Evolutionary conservation across 2,888 invertebrate genomes (phyloP).

Genomic region (Mythimna vitellina): DNA sequence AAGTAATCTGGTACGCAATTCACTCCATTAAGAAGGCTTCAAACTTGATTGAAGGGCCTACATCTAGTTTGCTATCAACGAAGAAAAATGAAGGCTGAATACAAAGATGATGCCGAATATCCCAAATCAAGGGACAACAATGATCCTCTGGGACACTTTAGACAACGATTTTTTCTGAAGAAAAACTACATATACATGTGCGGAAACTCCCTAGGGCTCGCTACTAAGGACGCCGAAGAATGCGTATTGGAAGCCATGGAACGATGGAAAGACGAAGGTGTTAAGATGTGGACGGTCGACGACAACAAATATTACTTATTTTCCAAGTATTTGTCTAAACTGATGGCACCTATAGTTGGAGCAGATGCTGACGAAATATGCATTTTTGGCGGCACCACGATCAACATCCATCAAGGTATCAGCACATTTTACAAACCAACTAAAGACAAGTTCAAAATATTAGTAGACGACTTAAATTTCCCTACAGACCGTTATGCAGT

Average conservation of each 20-base stretch:
- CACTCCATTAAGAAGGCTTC: neutral
- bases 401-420: constrained; percentile 81
- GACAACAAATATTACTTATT: constrained; percentile 80
- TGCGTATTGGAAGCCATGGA: constrained; percentile 69
- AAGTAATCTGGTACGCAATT: constrained; percentile 1
- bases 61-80: neutral
- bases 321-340: constrained; percentile 72
- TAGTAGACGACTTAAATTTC: constrained; percentile 84
- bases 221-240: constrained; percentile 81
- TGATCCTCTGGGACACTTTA: constrained; percentile 77
- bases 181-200: constrained; percentile 81
- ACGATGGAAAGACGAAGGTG: constrained; percentile 80
- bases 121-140: constrained; percentile 79
- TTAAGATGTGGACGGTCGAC: constrained; percentile 80
- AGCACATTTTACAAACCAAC: constrained; percentile 84
- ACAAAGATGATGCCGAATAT: constrained; percentile 74
- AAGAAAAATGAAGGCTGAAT: constrained; percentile 68
- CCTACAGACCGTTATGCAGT: constrained; percentile 84
- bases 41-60: neutral
- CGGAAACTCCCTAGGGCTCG: constrained; percentile 84
- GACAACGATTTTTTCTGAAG: constrained; percentile 78
- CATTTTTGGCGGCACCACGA: constrained; percentile 77
- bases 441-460: constrained; percentile 77
- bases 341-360: constrained; percentile 82
- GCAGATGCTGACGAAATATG: constrained; percentile 79